Percentiles rank a stretch among this genome's conserved stretches.
Conservation (phyloP, 2,113 vertebrate species). For the Malaclemys terrapin region DNA sequence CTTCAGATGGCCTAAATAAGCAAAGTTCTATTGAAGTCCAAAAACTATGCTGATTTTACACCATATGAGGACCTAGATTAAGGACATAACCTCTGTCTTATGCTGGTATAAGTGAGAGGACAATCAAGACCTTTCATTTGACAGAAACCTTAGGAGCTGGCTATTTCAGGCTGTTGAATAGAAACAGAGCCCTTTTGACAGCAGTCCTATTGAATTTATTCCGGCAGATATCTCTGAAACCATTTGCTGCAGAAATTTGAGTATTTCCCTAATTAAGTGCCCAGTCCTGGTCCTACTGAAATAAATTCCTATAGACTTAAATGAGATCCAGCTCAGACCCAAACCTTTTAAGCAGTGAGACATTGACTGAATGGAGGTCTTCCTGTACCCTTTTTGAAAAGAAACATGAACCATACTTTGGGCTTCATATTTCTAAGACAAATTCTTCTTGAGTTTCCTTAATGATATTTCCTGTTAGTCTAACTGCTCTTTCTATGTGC, state of each 20-base stretch:
- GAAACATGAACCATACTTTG: not conserved
- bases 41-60: not conserved
- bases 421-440: not conserved
- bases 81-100: not conserved
- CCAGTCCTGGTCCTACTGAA: not conserved
- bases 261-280: not conserved
- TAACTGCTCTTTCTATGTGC: not conserved
- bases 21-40: not conserved
- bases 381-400: not conserved
- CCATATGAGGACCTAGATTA: not conserved
- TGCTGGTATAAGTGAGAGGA: not conserved
- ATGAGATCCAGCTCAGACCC: not conserved
- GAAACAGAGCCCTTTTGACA: not conserved
- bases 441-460: not conserved
- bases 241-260: not conserved
- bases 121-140: not conserved
- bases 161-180: not conserved
- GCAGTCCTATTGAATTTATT: not conserved
- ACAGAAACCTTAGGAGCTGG: not conserved
- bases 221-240: not conserved
- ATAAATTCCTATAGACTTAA: not conserved
- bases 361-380: not conserved
- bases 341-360: not conserved
- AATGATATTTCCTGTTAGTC: not conserved
- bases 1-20: fast-evolving